Conservation (phyloP, 2,888 invertebrate genomes). For the Troides oblongomaculatus region DNA sequence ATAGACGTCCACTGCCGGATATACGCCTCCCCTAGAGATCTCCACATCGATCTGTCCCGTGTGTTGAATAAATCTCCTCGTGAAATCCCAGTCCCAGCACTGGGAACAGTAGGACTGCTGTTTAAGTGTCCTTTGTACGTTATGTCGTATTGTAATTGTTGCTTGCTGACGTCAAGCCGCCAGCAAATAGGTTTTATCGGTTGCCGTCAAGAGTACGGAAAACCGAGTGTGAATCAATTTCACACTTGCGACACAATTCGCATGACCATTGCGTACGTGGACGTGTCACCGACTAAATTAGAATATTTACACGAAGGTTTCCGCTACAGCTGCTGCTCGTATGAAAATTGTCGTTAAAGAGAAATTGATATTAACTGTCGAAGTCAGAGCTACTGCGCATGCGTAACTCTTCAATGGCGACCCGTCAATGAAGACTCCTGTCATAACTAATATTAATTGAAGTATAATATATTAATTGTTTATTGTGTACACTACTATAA, state of each 20-base stretch:
- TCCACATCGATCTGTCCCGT: too few relatives aligned
- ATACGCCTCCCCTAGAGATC: too few relatives aligned
- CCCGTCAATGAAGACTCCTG: too few relatives aligned
- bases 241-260: slow-evolving; percentile 30
- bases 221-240: slow-evolving; percentile 28
- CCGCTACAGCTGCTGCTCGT: not conserved
- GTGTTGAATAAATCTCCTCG: too few relatives aligned
- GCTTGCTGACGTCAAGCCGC: slow-evolving; percentile 17
- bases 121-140: too few relatives aligned
- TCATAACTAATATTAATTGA: too few relatives aligned
- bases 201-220: slow-evolving; percentile 11
- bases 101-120: too few relatives aligned
- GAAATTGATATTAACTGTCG: slow-evolving; percentile 13
- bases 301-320: slow-evolving; percentile 21
- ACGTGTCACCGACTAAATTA: slow-evolving; percentile 26
- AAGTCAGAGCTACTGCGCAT: slow-evolving; percentile 9
- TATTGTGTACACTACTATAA: too few relatives aligned
- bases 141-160: too few relatives aligned
- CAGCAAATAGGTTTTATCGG: slow-evolving; percentile 22
- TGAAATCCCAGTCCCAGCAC: too few relatives aligned
- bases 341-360: slow-evolving; percentile 16
- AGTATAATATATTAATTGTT: too few relatives aligned
- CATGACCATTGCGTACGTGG: slow-evolving; percentile 6
- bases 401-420: slow-evolving; percentile 4
- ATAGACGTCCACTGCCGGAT: too few relatives aligned